Base-by-base conservation (phyloP, 2,113 vertebrate genomes). In the Poeciliopsis occidentalis region DNA sequence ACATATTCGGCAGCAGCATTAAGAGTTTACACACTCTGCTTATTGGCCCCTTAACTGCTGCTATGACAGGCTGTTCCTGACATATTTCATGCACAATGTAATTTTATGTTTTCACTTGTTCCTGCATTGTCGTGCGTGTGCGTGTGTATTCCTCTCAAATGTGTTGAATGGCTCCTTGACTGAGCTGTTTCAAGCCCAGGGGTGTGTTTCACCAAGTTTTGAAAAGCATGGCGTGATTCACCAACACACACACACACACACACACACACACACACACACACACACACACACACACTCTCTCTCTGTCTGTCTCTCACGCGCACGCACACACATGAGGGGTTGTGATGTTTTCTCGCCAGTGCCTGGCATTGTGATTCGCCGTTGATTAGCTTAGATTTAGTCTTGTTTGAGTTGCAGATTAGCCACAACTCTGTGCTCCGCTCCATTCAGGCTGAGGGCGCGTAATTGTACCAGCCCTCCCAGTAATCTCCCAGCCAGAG, bases 401-500 rank as follows among this genome's bases (percentile, higher is more conserved):
- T 85, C 83, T 82, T 89, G 91, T 92, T 93, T 90, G 81, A 92
- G 87, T 91, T 91, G 91, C 81, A 91, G 90, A 91, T 92, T 85
- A 92, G 88, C 85, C 85, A 76, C 82, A 88, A 89, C 76, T 88
- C 79, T 82, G 61, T 66, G 82, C 87, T 87, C 60, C 64, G 73
- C 81, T 84, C 81, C 81, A 81, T 92, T 85, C 89, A 91, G 82
- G 64, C 78, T 79, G 81, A 89, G 87, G 76, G 89, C 67, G 73
- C 85, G 87, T 92, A 89, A 92, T 93, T 91, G 88, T 86, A 72
- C 63, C 79, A 75, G 69, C 68, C 81, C 81, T 89, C 83, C 73
- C 79, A 60, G 84, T 90, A 90, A 91, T 92, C 90, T 83, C 80
- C 85, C 88, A 66, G 73, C 87, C 80, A 71, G 80, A 81, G 84